Base-by-base conservation (phyloP, 2,888 invertebrate genomes). In the Panzeria rudis region DNA sequence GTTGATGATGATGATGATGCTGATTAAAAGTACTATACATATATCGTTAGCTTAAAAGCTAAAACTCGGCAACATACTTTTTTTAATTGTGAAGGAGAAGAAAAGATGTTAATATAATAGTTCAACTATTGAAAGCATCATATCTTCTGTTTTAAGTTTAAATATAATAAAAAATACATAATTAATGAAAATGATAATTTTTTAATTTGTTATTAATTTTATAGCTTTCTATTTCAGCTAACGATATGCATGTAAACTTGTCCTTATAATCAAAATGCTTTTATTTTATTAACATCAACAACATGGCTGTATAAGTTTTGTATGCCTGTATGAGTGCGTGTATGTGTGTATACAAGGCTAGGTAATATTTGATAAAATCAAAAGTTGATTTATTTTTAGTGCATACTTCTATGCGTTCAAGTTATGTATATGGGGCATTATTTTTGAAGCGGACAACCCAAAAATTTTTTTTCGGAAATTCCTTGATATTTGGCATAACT, bases 341-440 rank as follows among this genome's bases (percentile, higher is more conserved):
- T 2, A 13, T 38, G 29, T 54, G 6, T 66, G 68, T 35, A 5
- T 4, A 13, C 8, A 20, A 13, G 25, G 13, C 77, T 78, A 78
- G 69, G 81, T 76, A 79, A 79, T 76, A 72, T 86, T 77, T 81
- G 78, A 77, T 79, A 82, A 86, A 86, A 86, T 86, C 86, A 79
- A 86, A 86, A 86, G 84, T 86, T 86, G 84, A 86, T 86, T 86
- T 86, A 86, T 86, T 82, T 86, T 86, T 86, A 84, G 84, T 84
- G 79, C 84, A 82, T 68, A 77, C 62, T 76, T 75, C 72, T 79
- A 76, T 80, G 81, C 83, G 80, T 81, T 86, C 59, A 50, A 79
- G 66, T 77, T 61, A 20, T 66, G 5, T 29, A 4, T 29, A n/a
- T n/a, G n/a, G n/a, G n/a, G n/a, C n/a, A n/a, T n/a, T n/a, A n/a